Percentiles rank a stretch among this genome's conserved stretches.
These are phyloP conservation scores for Scelioninae gen. 2 DNA, from an alignment of 2,888 invertebrate genomes.

Conservation along the genomic window DNA sequence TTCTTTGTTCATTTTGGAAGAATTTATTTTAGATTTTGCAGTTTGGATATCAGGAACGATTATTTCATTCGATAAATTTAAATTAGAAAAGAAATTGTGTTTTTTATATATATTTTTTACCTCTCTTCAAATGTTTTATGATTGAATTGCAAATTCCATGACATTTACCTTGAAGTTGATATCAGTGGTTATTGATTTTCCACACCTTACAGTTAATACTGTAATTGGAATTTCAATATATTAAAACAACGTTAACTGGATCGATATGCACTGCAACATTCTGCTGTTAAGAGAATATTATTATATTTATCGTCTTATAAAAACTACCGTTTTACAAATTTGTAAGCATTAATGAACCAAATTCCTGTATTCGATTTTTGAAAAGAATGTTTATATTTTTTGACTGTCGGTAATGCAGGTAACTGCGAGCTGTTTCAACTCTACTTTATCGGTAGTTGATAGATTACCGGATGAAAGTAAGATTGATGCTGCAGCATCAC, in stretches of 20 bases:
- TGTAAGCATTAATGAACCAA: too few relatives aligned
- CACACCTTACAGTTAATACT: neutral
- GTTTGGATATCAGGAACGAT: too few relatives aligned
- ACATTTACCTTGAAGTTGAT: conserved; percentile 15
- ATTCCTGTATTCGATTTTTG: too few relatives aligned
- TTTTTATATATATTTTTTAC: too few relatives aligned
- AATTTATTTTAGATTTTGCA: too few relatives aligned
- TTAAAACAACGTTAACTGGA: conserved; percentile 1
- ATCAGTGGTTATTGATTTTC: conserved; percentile 24
- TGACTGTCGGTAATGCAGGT: conserved; percentile 38
- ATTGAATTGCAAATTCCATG: conserved; percentile 16
- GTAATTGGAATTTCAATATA: conserved; percentile 18
- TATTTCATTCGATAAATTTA: too few relatives aligned
- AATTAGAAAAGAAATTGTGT: too few relatives aligned
- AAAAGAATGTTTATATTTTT: conserved; percentile 7
- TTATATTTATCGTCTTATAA: too few relatives aligned
- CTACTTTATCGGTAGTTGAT: conserved; percentile 39
- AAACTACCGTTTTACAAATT: too few relatives aligned
- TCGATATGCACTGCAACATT: neutral
- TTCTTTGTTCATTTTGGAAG: too few relatives aligned
- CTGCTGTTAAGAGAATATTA: neutral
- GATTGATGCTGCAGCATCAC: neutral
- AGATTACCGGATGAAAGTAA: conserved; percentile 28
- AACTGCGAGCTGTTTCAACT: neutral
- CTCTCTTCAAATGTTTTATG: too few relatives aligned